phyloP scores from a whole-genome alignment of 1,140 invertebrate genomes.

The Pararge aegeria region DNA sequence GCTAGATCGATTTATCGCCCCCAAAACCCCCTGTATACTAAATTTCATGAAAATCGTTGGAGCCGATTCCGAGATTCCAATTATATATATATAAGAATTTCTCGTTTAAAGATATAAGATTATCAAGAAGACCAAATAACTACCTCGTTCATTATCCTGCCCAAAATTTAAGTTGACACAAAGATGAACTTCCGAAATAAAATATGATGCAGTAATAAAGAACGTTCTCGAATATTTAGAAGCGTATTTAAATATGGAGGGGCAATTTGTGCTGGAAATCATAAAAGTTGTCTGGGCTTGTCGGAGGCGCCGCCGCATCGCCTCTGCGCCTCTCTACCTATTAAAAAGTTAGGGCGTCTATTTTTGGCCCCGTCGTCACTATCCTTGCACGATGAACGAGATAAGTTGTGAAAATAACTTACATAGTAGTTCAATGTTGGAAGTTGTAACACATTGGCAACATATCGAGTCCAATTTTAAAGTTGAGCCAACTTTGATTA shows the following conservation, averaged over 20 bases:
- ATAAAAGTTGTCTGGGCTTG: slow-evolving; percentile 65
- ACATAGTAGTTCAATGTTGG: slow-evolving; percentile 5
- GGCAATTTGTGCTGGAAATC: slow-evolving; percentile 44
- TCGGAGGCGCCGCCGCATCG: slow-evolving; percentile 46
- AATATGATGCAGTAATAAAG: slow-evolving; percentile 23
- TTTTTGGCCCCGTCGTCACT: slow-evolving; percentile 57
- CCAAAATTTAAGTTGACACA: too few relatives aligned
- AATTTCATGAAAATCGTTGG: too few relatives aligned
- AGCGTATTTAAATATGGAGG: slow-evolving; percentile 33
- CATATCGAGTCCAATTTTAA: slow-evolving; percentile 10
- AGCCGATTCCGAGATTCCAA: too few relatives aligned
- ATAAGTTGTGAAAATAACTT: slow-evolving; percentile 50
- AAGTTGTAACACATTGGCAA: slow-evolving; percentile 4
- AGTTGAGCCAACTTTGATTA: slow-evolving; percentile 4
- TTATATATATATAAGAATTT: too few relatives aligned
- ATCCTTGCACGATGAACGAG: slow-evolving; percentile 51
- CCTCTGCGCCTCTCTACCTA: slow-evolving; percentile 48
- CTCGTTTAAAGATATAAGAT: too few relatives aligned
- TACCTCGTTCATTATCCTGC: too few relatives aligned
- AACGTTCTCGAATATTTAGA: slow-evolving; percentile 26
- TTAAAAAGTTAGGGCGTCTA: slow-evolving; percentile 71
- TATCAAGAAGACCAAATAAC: too few relatives aligned
- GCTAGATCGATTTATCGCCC: too few relatives aligned
- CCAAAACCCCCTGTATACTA: too few relatives aligned
- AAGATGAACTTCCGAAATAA: slow-evolving; percentile 3